Conservation (phyloP, 2,113 vertebrate genomes). For the Hemiprocne comata region DNA sequence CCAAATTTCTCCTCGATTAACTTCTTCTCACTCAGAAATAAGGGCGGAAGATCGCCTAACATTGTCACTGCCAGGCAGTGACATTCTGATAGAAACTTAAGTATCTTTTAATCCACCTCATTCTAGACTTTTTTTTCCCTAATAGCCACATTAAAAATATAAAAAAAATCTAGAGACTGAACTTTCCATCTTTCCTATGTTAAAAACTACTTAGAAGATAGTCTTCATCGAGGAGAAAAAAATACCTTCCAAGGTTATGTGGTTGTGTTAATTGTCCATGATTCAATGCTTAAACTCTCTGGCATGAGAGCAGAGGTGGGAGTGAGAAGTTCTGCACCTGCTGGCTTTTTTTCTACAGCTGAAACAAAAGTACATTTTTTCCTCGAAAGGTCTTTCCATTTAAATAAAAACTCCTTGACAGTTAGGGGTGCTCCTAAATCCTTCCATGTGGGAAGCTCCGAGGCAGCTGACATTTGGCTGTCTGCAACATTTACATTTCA, state of each 20-base stretch:
- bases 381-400: not conserved
- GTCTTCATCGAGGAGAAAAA: not conserved
- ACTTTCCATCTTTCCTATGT: not conserved
- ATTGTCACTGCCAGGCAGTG: not conserved
- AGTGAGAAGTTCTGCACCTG: not conserved
- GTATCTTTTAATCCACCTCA: not conserved
- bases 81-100: not conserved
- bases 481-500: constrained; percentile 53
- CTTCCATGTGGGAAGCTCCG: constrained; percentile 27
- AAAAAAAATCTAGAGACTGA: not conserved
- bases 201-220: not conserved
- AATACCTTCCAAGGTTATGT: not conserved
- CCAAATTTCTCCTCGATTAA: not conserved
- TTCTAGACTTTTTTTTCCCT: not conserved
- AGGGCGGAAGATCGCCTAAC: not conserved
- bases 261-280: not conserved
- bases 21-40: not conserved
- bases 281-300: not conserved
- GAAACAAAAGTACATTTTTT: not conserved
- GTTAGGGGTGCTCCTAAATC: not conserved
- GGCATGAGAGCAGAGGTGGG: not conserved
- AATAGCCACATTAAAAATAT: not conserved
- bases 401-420: constrained; percentile 41
- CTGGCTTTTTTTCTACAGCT: not conserved
- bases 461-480: constrained; percentile 44